These are phyloP conservation scores for Rachycentron canadum DNA, from an alignment of 2,797 vertebrate species.

Conservation along the genomic window DNA sequence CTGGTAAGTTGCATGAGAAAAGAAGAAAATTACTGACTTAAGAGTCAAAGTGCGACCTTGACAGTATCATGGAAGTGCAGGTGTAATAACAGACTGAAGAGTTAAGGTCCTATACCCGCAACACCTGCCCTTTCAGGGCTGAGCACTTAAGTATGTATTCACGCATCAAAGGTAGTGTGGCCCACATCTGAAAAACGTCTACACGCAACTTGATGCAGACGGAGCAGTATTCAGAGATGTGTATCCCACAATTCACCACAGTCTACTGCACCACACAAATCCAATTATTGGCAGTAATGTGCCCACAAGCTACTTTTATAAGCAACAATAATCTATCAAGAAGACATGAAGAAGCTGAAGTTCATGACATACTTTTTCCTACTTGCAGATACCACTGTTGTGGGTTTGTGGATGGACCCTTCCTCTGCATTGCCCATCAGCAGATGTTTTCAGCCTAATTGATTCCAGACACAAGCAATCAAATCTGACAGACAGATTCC, in stretches of 20 bases:
- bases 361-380: not conserved
- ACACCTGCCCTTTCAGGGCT: not conserved
- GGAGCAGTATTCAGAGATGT: not conserved
- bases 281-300: not conserved
- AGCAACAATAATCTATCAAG: constrained; percentile 20
- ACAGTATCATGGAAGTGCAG: not conserved
- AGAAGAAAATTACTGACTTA: constrained; percentile 15
- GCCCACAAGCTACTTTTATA: constrained; percentile 2
- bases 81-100: not conserved
- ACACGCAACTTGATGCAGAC: not conserved
- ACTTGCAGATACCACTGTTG: not conserved
- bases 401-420: not conserved
- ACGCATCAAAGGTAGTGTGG: not conserved
- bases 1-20: constrained; percentile 6
- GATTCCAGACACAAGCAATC: constrained; percentile 45
- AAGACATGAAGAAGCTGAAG: constrained; percentile 22
- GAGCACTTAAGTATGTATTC: not conserved
- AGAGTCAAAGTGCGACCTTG: not conserved
- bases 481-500: constrained; percentile 37
- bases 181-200: not conserved
- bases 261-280: not conserved
- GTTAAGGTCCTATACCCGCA: not conserved
- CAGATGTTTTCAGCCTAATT: constrained; percentile 12
- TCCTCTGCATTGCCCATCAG: constrained; percentile 1
- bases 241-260: not conserved